Conservation (phyloP, 1,140 invertebrate species). For the Drosophila murphyi region DNA sequence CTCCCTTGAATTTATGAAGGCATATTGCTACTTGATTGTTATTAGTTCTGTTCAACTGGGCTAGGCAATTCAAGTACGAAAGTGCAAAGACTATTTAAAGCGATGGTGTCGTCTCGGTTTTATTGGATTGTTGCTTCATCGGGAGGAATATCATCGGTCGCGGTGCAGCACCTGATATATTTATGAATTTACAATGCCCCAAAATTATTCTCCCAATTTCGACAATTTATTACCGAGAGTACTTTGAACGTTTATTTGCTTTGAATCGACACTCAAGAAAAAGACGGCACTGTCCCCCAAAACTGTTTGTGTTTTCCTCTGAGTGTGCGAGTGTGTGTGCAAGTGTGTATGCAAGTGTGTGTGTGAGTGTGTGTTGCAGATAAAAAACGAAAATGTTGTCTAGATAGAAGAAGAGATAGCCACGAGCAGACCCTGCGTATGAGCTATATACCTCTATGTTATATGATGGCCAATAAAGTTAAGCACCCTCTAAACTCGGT, state of each 20-base stretch:
- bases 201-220: constrained; percentile 78
- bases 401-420: constrained; percentile 69
- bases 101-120: constrained; percentile 14
- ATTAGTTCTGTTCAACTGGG: constrained; percentile 26
- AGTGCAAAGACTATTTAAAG: neutral
- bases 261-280: constrained; percentile 33
- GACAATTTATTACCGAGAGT: constrained; percentile 75
- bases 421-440: constrained; percentile 65
- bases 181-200: constrained; percentile 76
- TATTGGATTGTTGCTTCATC: constrained; percentile 60
- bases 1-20: constrained; percentile 53
- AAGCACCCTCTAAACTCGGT: constrained; percentile 51
- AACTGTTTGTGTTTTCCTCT: constrained; percentile 47
- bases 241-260: constrained; percentile 67
- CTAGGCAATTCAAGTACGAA: constrained; percentile 14
- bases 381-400: constrained; percentile 57
- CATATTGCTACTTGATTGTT: constrained; percentile 17
- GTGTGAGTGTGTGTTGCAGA: constrained; percentile 29
- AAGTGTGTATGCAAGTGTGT: neutral
- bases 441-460: constrained; percentile 47
- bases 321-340: neutral
- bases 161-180: constrained; percentile 73
- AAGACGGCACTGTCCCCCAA: constrained; percentile 47
- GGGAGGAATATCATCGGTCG: constrained; percentile 41
- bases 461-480: constrained; percentile 56